Evolutionary conservation across 2,888 invertebrate genomes (phyloP), one percentile per base, ranked within the genome.

Genomic region (Hofmannophila pseudospretella): DNA sequence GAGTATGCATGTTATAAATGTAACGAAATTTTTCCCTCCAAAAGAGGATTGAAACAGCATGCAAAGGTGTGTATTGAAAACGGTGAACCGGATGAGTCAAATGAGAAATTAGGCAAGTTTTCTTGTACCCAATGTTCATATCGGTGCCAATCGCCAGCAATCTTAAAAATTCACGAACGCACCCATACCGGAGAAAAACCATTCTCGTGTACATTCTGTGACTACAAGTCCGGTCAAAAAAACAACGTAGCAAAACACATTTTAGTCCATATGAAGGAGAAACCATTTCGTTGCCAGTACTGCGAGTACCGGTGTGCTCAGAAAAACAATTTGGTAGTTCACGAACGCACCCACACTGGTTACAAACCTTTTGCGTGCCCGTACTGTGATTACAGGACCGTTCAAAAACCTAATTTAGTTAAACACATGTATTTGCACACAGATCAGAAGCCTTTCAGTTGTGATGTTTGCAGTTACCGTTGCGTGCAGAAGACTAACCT

Each of bases 351-450:
- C 0, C 88, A 88, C n/a, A 88, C 88, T 0, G 88, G 88, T 0
- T 82, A 78, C 35, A 88, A 88, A 33, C 88, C 88, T 0, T 88
- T 88, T 14, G 86, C 80, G 0, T 88, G 88, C 11, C 82, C 85
- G 0, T 86, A 76, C 38, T 88, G 88, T 25, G 86, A 86, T 1
- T 88, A 88, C 7, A 45, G 85, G 4, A 88, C 88, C 0, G 88
- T 87, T 0, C 88, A 88, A 28, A 88, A 88, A 56, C 88, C 88
- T 0, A 88, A 88, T 41, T 54, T 88, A 53, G 88, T 88, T 0
- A 88, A 88, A 47, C 88, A 88, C 32, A 86, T 88, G 88, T 88
- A 88, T 29, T 38, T 88, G 7, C 88, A 88, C 25, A 88, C 88
- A 0, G 85, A 88, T 16, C 81, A 87, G 29, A 88, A 87, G 36